Evolutionary conservation across 1,140 invertebrate species (phyloP).

Genomic region (Phenacoccus solenopsis): DNA sequence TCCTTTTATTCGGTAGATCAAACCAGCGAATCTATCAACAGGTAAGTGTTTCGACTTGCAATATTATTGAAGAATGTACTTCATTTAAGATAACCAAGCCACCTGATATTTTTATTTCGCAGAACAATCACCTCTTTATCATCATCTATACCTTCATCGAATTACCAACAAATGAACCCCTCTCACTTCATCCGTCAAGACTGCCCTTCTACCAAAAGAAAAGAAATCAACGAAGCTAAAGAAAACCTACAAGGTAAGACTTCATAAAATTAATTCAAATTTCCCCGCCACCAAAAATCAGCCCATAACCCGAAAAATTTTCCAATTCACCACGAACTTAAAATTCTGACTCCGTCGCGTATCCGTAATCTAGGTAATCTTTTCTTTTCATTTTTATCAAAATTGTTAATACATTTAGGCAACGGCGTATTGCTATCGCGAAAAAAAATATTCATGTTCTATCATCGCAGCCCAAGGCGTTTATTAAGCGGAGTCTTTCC

Average conservation of each 20-base stretch:
- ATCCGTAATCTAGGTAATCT: background rate
- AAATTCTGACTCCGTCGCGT: background rate
- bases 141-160: background rate
- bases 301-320: background rate
- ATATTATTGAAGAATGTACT: background rate
- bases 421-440: background rate
- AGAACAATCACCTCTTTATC: background rate
- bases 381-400: background rate
- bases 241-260: background rate
- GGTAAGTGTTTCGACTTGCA: background rate
- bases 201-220: background rate
- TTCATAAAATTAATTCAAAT: background rate
- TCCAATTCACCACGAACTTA: background rate
- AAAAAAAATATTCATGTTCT: slow-evolving; percentile 1
- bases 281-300: background rate
- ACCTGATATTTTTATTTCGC: background rate
- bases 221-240: background rate
- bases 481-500: background rate
- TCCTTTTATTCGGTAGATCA: background rate
- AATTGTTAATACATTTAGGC: background rate
- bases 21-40: background rate
- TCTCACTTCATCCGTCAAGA: background rate
- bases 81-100: background rate
- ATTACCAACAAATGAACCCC: background rate
- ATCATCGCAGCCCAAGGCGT: background rate